phyloP scores from a whole-genome alignment of 2,888 invertebrate genomes.

The Electrophaes corylata region DNA sequence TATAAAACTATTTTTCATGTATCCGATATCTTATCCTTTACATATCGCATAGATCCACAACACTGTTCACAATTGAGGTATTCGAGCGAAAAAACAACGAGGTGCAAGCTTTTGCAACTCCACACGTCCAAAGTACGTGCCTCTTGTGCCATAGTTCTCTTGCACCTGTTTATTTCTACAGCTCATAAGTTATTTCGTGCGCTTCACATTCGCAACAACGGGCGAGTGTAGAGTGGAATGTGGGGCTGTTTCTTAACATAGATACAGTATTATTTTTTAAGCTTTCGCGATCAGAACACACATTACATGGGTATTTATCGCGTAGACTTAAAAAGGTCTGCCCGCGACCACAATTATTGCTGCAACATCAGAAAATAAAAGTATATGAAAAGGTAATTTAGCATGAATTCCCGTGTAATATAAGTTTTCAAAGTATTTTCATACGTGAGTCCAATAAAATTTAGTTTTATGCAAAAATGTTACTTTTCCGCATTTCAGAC shows the following conservation, averaged over 20 bases:
- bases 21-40: conserved; percentile 9
- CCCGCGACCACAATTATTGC: no score
- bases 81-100: conserved; percentile 38
- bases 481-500: no score
- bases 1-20: not conserved
- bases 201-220: not conserved
- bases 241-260: not conserved
- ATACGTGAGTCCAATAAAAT: no score
- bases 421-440: no score
- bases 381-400: no score
- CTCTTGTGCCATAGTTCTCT: conserved; percentile 4
- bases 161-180: conserved; percentile 11
- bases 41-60: conserved; percentile 19
- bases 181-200: conserved; percentile 13
- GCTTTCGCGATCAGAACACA: no score
- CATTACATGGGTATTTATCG: no score
- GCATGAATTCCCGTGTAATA: no score
- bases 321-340: no score
- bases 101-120: conserved; percentile 34
- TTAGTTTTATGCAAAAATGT: no score
- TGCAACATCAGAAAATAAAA: no score
- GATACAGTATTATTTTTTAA: not conserved
- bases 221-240: not conserved
- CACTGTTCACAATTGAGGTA: conserved; percentile 39
- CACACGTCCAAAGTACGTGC: conserved; percentile 36